These are phyloP conservation scores for Orchesella flavescens DNA, from an alignment of 2,888 invertebrate species.

Conservation along the genomic window DNA sequence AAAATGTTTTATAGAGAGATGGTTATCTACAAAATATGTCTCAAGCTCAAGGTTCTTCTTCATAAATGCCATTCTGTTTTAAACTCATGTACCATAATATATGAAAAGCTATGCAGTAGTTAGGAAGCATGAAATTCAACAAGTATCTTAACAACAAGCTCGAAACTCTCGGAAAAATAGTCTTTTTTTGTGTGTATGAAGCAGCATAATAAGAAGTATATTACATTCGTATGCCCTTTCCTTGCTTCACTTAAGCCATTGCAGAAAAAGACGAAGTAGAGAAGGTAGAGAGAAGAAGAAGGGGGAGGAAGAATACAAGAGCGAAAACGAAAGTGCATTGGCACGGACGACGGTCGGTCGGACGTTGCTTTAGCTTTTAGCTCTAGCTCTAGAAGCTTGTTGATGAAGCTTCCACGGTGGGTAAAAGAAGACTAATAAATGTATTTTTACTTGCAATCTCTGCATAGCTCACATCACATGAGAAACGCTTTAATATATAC, in stretches of 20 bases:
- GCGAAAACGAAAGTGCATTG: conserved; percentile 24
- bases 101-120: background rate
- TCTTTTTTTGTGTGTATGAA: background rate
- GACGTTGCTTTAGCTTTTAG: conserved; percentile 13
- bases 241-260: too few species aligned
- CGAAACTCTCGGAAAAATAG: conserved; percentile 1
- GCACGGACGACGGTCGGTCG: conserved; percentile 17
- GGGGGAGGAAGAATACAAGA: conserved; percentile 11
- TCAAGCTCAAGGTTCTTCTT: conserved; percentile 1
- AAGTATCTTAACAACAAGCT: conserved; percentile 16
- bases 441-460: too few species aligned
- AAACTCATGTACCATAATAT: background rate
- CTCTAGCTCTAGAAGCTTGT: background rate
- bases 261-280: background rate
- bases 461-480: too few species aligned
- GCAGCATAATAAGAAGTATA: too few species aligned
- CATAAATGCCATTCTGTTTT: background rate
- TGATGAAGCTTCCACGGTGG: conserved; percentile 4
- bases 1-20: conserved; percentile 7
- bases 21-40: conserved; percentile 27
- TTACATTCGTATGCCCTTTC: too few species aligned
- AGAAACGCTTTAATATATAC: background rate
- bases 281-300: background rate
- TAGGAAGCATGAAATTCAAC: conserved; percentile 40
- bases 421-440: conserved; percentile 5